Evolutionary conservation across 2,113 vertebrate genomes (phyloP).

Genomic region (Callorhinus ursinus): DNA sequence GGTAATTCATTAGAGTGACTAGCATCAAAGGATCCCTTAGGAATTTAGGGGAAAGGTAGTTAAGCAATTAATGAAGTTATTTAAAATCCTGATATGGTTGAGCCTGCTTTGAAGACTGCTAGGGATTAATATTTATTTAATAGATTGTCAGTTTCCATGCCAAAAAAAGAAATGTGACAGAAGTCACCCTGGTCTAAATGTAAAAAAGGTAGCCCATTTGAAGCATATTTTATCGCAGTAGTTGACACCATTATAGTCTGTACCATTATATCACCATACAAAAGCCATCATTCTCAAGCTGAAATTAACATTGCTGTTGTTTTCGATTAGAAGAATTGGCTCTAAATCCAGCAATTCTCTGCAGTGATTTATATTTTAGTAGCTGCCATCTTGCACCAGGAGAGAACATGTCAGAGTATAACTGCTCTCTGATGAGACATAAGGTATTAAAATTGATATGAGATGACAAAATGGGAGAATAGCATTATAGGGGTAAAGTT

Average conservation of each 20-base stretch:
- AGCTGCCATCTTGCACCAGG: constrained; percentile 66
- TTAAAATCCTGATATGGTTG: constrained; percentile 86
- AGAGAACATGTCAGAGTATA: constrained; percentile 62
- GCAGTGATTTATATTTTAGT: constrained; percentile 74
- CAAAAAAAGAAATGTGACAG: constrained; percentile 81
- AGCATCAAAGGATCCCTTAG: constrained; percentile 81
- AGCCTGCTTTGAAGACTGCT: constrained; percentile 82
- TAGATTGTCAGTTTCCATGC: constrained; percentile 81
- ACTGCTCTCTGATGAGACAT: constrained; percentile 68
- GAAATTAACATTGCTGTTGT: constrained; percentile 74
- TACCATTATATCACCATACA: constrained; percentile 72
- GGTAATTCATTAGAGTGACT: constrained; percentile 83
- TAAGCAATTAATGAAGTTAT: constrained; percentile 89
- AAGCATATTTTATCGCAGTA: constrained; percentile 74
- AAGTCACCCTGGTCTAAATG: constrained; percentile 74
- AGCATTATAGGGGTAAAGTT: not conserved
- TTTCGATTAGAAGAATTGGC: constrained; percentile 78
- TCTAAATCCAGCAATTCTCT: constrained; percentile 67
- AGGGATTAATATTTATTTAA: constrained; percentile 88
- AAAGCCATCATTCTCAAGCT: constrained; percentile 75
- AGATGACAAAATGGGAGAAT: constrained; percentile 37
- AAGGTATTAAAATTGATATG: constrained; percentile 68
- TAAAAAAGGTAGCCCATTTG: constrained; percentile 63
- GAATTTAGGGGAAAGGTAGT: constrained; percentile 85
- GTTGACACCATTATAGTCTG: constrained; percentile 68